Evolutionary conservation across 2,113 vertebrate genomes (phyloP), one percentile per base, ranked within the genome.

Genomic region (Eulemur macaco): DNA sequence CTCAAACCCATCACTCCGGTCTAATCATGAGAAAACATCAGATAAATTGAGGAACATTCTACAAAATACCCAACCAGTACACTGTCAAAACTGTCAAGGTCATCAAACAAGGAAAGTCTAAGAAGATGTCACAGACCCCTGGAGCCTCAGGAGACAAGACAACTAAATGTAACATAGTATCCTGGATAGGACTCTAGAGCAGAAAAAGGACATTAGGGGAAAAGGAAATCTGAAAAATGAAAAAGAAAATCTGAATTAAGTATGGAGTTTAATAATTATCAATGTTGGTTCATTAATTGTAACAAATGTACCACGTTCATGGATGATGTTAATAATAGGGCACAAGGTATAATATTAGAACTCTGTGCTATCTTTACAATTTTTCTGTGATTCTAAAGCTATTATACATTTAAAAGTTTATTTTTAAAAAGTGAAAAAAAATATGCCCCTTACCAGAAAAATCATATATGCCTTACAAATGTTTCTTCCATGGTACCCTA

Each of bases 381-480:
- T 88, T 94, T 96, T 54, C 54, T 68, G 25, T 87, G 71, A 87
- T 13, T 74, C 69, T 66, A 31, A 81, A 92, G n/a, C 45, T 77
- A n/a, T 63, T 42, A 6, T 90, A 47, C 71, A 83, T 31, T 4
- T 80, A 56, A 58, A 86, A 89, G 6, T 10, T 68, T 18, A 50
- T 8, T 63, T 68, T 74, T 56, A 10, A 82, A 47, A 90, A 94
- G 39, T 90, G 14, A 64, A 60, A 58, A 52, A 88, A 29, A 92
- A 15, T n/a, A 9, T 29, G 2, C 21, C 20, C 42, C 29, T 96
- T 69, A 88, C 52, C 54, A 60, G 50, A 52, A n/a, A 80, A 29
- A 92, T 20, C 13, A 15, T 42, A 12, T 18, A 1, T 13, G 25
- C 42, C 34, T 92, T 69, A 88, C 45, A 60, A n/a, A 25, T 34